Evolutionary conservation across 2,888 invertebrate genomes (phyloP).

Genomic region (Timandra comae): DNA sequence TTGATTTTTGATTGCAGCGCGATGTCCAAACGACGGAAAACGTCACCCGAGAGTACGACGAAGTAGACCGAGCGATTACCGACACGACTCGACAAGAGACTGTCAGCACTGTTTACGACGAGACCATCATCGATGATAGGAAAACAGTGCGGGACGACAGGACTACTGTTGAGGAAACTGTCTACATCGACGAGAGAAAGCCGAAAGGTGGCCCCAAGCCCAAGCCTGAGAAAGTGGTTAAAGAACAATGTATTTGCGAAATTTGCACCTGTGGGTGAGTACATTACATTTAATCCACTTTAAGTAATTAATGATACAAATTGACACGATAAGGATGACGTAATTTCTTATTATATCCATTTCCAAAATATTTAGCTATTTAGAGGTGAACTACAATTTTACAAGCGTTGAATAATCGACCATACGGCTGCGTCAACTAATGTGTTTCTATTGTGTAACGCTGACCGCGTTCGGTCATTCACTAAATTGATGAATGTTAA

Average conservation of each 20-base stretch:
- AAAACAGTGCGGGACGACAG: conserved; percentile 68
- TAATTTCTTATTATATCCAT: too few species aligned
- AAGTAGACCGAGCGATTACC: conserved; percentile 69
- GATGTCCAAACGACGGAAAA: conserved; percentile 72
- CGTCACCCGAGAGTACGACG: conserved; percentile 62
- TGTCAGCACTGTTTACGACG: conserved; percentile 67
- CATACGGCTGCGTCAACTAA: conserved; percentile 22
- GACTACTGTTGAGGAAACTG: conserved; percentile 51
- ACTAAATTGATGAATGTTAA: conserved; percentile 14
- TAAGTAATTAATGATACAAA: conserved; percentile 9
- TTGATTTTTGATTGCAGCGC: conserved; percentile 33
- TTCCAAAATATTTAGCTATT: conserved; percentile 1
- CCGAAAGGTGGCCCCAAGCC: conserved; percentile 59
- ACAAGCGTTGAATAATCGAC: too few species aligned
- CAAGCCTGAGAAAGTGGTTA: conserved; percentile 64
- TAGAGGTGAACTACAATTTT: too few species aligned
- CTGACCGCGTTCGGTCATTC: conserved; percentile 17
- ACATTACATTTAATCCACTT: conserved; percentile 1
- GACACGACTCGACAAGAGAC: conserved; percentile 66
- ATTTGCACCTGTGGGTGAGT: conserved; percentile 94
- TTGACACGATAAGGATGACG: conserved; percentile 19
- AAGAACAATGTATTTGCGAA: conserved; percentile 92
- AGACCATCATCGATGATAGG: conserved; percentile 60
- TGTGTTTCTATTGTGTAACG: conserved; percentile 27
- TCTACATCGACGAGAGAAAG: conserved; percentile 57